Evolutionary conservation across 2,797 vertebrate species (phyloP), one percentile per base, ranked within the genome.

Genomic region (Aratinga solstitialis): DNA sequence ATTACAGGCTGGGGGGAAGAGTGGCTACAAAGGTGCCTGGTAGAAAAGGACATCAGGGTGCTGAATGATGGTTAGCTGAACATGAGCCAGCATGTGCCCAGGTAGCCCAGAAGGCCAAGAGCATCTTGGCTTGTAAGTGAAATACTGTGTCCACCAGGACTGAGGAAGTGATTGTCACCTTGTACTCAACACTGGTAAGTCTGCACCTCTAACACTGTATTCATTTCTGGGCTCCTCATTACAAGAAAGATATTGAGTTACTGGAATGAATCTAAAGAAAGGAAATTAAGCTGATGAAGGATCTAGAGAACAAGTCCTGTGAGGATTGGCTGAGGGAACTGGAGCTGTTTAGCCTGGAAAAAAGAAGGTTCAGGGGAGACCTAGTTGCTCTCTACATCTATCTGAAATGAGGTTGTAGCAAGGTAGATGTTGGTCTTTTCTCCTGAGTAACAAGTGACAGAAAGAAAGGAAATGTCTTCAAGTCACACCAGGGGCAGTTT

Each of bases 41-140:
- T 2, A 7, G 45, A 54, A 80, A 71, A 71, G 15, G 11, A 45
- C 16, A 4, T 48, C 8, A 3, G 11, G 3, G 2, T 45, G 8
- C 2, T 50, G 16, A 10, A 19, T 1, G 0, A 18, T 5, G 38
- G 23, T 7, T 3, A 1, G 12, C 11, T 61, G 42, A 48, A 29
- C 5, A 22, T 5, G 13, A 45, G 18, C 9, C 14, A 20, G 10
- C 0, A 48, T 15, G 34, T 54, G 15, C 13, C 50, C 32, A 30
- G 21, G 32, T 23, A 58, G 21, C 18, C 58, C 40, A 45, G 36
- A 54, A 29, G 10, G 6, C 5, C 23, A 59, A 2, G 1, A 7
- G 5, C 4, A 20, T 8, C 30, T 30, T 59, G 32, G 23, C 10
- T n/a, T 34, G 14, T 18, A 45, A 34, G n/a, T 58, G 18, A 2